phyloP scores from a whole-genome alignment of 1,140 invertebrate genomes.

The Ooceraea biroi region DNA sequence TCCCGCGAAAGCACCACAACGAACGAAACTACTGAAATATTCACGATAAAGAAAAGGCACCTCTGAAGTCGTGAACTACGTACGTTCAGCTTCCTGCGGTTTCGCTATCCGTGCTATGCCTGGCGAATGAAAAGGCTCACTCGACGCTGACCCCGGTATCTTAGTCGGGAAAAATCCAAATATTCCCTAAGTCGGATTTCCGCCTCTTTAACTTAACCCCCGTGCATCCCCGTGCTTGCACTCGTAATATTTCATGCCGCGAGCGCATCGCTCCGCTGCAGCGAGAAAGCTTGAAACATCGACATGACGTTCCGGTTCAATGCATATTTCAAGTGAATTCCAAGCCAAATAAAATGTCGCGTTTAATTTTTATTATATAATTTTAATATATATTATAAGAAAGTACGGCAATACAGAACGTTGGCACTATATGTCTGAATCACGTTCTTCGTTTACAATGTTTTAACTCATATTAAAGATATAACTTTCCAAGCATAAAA shows the following conservation, averaged over 20 bases:
- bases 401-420: too few relatives aligned
- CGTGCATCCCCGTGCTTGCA: neutral
- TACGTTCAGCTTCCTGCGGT: slow-evolving; percentile 34
- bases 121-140: slow-evolving; percentile 25
- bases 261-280: neutral
- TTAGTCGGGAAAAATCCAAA: slow-evolving; percentile 19
- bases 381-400: too few relatives aligned
- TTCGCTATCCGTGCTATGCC: slow-evolving; percentile 6
- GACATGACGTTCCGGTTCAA: too few relatives aligned
- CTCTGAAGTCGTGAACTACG: slow-evolving; percentile 29
- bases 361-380: too few relatives aligned
- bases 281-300: too few relatives aligned
- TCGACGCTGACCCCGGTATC: neutral
- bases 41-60: slow-evolving; percentile 49
- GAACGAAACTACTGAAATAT: slow-evolving; percentile 61
- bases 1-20: slow-evolving; percentile 43
- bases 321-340: too few relatives aligned
- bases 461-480: too few relatives aligned
- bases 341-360: too few relatives aligned
- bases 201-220: neutral
- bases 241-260: neutral
- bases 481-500: too few relatives aligned
- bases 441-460: too few relatives aligned
- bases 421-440: too few relatives aligned
- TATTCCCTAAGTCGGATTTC: neutral